These are phyloP conservation scores for Notamacropus eugenii DNA, from an alignment of 2,797 vertebrate species.

Conservation along the genomic window DNA sequence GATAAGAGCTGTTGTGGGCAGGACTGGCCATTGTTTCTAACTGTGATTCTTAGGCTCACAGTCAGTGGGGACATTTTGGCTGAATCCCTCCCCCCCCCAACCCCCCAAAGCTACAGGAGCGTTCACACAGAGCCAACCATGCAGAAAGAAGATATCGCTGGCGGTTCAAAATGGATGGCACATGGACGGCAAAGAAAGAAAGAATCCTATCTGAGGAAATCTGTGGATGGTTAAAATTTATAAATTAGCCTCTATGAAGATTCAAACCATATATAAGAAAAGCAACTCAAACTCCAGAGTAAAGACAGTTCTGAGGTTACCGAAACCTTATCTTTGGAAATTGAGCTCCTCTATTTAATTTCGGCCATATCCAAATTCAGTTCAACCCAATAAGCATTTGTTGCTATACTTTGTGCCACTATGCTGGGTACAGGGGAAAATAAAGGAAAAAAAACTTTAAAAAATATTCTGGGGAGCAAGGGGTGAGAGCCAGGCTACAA, in stretches of 20 bases:
- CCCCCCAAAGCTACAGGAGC: neutral
- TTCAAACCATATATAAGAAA: slow-evolving; percentile 10
- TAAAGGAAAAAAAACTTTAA: neutral
- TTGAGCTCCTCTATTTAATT: neutral
- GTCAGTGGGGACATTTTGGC: neutral
- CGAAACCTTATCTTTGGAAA: neutral
- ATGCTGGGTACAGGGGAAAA: neutral
- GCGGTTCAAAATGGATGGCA: neutral
- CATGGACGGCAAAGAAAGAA: neutral
- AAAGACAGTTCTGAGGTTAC: neutral
- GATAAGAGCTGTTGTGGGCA: slow-evolving; percentile 1
- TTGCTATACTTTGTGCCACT: neutral
- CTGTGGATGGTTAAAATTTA: slow-evolving; percentile 10
- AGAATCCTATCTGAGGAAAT: slow-evolving; percentile 14
- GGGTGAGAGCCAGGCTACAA: neutral
- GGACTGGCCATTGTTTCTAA: neutral
- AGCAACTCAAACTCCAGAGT: slow-evolving; percentile 15
- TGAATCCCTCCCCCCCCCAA: neutral
- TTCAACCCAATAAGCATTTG: neutral
- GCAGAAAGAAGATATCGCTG: neutral
- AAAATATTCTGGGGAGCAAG: slow-evolving; percentile 38
- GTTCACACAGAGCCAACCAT: slow-evolving; percentile 17
- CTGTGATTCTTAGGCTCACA: neutral
- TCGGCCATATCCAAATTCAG: neutral
- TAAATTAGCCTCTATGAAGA: neutral